Base-by-base conservation (phyloP, 2,888 invertebrate genomes). In the Troides oblongomaculatus region DNA sequence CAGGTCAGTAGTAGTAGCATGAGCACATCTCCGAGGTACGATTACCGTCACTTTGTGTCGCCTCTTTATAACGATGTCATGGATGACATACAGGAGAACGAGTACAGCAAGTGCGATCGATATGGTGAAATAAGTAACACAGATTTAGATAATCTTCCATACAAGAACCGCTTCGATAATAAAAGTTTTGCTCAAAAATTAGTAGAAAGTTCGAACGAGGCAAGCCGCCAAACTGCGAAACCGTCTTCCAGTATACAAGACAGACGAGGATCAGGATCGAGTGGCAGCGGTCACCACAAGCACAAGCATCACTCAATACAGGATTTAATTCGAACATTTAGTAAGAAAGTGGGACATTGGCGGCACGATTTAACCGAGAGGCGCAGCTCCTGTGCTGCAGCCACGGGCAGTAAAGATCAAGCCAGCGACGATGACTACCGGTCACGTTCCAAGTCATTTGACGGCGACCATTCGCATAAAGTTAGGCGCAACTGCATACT, bases 401-500 rank as follows among this genome's bases (percentile, higher is more conserved):
- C 93, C 14, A 84, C 85, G 66, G 87, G 90, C 5, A 93, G 90
- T n/a, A 89, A 89, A 62, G 78, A 94, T 91, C 86, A 86, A 53
- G 69, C 93, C 86, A 73, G 93, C 91, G 82, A 84, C 56, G 95
- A 95, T 57, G 95, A 95, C 78, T 97, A 97, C 81, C 93, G 97
- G 23, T 94, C 94, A 62, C 93, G 97, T 62, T 97, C 97, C 59
- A 96, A 96, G 81, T 97, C 97, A 64, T 90, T 97, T 76, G 97
- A 97, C 83, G 93, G 90, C 10, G 93, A 93, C 68, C 87, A 94
- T 63, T 86, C 93, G 64, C 85, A 93, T 59, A 83, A 81, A 75
- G 71, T 83, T 60, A 63, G 78, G 10, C 80, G 74, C 69, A 87
- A 92, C 75, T 93, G 93, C 71, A 87, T 94, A 71, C 88, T 95